A percentile compares a stretch with the other conserved stretches of the same genome.
Evolutionary conservation across 2,888 invertebrate species (phyloP).

Genomic region (Plagodis pulveraria): DNA sequence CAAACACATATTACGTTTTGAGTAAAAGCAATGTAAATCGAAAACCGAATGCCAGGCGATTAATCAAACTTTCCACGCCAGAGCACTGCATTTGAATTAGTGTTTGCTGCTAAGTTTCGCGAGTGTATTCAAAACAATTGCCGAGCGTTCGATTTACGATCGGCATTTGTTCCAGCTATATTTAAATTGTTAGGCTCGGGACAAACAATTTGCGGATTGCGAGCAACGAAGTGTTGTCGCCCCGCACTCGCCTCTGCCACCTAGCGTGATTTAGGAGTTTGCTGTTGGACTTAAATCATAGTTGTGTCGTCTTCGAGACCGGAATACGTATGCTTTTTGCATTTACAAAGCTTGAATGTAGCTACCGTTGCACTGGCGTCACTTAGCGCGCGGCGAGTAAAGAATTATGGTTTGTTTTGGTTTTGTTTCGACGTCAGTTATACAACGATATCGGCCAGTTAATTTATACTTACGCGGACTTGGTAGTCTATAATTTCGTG

Average conservation of each 20-base stretch:
- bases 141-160: slow-evolving; percentile 74
- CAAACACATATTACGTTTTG: slow-evolving; percentile 46
- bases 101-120: slow-evolving; percentile 68
- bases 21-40: slow-evolving; percentile 50
- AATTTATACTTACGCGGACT: slow-evolving; percentile 43
- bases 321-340: slow-evolving; percentile 68
- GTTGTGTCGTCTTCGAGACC: slow-evolving; percentile 65
- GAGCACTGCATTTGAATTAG: slow-evolving; percentile 58
- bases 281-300: slow-evolving; percentile 75
- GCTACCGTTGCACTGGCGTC: slow-evolving; percentile 53
- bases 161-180: slow-evolving; percentile 80
- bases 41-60: slow-evolving; percentile 51
- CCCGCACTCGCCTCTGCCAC: slow-evolving; percentile 67
- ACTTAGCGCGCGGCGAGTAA: slow-evolving; percentile 52
- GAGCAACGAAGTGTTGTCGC: slow-evolving; percentile 71
- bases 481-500: slow-evolving; percentile 42
- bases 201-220: slow-evolving; percentile 82
- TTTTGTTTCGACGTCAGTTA: slow-evolving; percentile 53
- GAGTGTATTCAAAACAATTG: slow-evolving; percentile 78
- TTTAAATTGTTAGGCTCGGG: slow-evolving; percentile 80
- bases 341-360: slow-evolving; percentile 58
- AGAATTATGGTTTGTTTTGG: slow-evolving; percentile 67
- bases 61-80: slow-evolving; percentile 68
- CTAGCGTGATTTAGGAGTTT: slow-evolving; percentile 77
- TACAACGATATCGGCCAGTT: slow-evolving; percentile 42